Evolutionary conservation across 2,113 vertebrate genomes (phyloP).

Genomic region (Cryptomyrus ogoouensis): DNA sequence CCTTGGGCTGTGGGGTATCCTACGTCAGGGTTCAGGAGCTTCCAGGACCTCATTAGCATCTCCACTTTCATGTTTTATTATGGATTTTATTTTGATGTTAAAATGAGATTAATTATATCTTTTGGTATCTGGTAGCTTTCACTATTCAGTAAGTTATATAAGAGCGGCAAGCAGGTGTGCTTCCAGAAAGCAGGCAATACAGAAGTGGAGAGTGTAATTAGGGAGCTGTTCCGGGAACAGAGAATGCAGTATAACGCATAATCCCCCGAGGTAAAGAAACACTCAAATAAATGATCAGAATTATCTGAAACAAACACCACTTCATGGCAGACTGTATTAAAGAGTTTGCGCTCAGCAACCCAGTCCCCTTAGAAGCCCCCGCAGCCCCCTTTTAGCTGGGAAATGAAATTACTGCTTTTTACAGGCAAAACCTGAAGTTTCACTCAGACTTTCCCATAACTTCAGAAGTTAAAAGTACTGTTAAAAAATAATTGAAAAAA

Average conservation of each 20-base stretch:
- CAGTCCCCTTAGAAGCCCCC: background rate
- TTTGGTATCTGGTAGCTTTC: background rate
- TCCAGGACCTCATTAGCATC: constrained; percentile 48
- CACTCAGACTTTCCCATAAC: background rate
- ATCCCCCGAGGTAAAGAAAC: background rate
- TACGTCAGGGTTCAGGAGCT: constrained; percentile 57
- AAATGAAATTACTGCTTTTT: background rate
- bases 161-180: background rate
- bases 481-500: background rate
- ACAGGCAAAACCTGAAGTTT: background rate
- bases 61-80: constrained; percentile 28
- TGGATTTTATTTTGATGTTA: background rate
- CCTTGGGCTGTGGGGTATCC: constrained; percentile 58
- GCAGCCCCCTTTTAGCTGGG: background rate
- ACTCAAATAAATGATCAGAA: background rate
- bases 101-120: background rate
- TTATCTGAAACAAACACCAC: background rate
- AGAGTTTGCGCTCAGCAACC: background rate
- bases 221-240: background rate
- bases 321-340: background rate
- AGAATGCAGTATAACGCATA: background rate
- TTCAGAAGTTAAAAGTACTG: background rate
- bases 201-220: background rate
- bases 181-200: background rate
- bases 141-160: background rate